Percentiles rank a stretch among this genome's conserved stretches.
Evolutionary conservation across 2,113 vertebrate genomes (phyloP).

Genomic region (Atractosteus spatula): DNA sequence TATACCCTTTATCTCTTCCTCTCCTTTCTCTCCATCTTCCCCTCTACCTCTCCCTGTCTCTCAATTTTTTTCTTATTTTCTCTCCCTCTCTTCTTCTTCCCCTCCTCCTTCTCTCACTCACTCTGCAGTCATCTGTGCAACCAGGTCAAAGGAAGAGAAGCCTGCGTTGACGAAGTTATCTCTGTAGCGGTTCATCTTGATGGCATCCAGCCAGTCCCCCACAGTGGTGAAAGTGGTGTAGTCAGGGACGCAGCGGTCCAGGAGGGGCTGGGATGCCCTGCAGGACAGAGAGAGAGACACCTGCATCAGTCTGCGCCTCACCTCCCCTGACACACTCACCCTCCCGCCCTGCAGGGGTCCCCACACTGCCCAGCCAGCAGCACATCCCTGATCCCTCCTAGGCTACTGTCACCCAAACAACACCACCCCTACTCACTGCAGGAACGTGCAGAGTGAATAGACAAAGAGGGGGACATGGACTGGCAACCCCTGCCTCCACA

Average conservation of each 20-base stretch:
- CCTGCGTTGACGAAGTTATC: constrained; percentile 96
- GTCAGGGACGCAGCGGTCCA: constrained; percentile 95
- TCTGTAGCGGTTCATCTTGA: constrained; percentile 98
- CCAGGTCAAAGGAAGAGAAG: constrained; percentile 95
- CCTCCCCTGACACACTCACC: constrained; percentile 56
- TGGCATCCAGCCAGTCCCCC: constrained; percentile 97
- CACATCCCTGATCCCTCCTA: constrained; percentile 13
- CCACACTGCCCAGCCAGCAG: neutral
- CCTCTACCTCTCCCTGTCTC: neutral
- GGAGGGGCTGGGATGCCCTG: constrained; percentile 92
- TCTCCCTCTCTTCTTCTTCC: constrained; percentile 12
- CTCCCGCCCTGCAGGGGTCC: constrained; percentile 52
- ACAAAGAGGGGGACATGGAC: constrained; percentile 41
- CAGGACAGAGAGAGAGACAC: constrained; percentile 40
- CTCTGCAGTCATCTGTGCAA: constrained; percentile 98
- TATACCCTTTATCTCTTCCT: no score
- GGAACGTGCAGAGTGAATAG: constrained; percentile 19
- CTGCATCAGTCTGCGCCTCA: constrained; percentile 43
- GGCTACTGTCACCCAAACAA: constrained; percentile 6
- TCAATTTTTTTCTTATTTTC: neutral
- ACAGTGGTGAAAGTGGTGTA: constrained; percentile 98
- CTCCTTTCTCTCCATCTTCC: neutral
- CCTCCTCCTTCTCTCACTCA: constrained; percentile 65
- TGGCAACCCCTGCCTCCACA: constrained; percentile 35
- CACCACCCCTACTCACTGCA: constrained; percentile 23